A percentile compares a stretch with the other conserved stretches of the same genome.
Evolutionary conservation across 1,140 invertebrate genomes (phyloP).

Genomic region (Zaprionus ghesquierei): DNA sequence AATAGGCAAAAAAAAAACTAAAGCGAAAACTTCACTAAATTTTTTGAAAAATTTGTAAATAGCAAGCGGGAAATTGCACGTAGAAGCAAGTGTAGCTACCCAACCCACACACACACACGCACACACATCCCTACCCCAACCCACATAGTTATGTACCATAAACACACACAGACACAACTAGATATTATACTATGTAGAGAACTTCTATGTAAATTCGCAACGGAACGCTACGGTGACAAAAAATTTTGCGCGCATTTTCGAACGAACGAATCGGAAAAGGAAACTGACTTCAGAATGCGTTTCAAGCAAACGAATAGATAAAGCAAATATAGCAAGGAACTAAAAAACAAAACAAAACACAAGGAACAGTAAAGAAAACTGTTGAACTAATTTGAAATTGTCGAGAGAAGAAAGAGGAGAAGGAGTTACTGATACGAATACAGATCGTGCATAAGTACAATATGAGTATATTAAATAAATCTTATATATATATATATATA

Average conservation of each 20-base stretch:
- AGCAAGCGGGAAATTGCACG: conserved; percentile 36
- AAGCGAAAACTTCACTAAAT: not conserved
- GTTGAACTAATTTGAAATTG: conserved; percentile 20
- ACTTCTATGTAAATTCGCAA: conserved; percentile 62
- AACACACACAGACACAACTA: conserved; percentile 39
- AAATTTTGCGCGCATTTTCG: conserved; percentile 72
- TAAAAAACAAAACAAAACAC: conserved; percentile 35
- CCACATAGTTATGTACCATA: conserved; percentile 13
- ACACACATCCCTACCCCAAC: conserved; percentile 9
- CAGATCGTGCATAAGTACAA: conserved; percentile 52
- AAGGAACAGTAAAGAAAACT: conserved; percentile 1
- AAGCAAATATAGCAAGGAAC: conserved; percentile 49
- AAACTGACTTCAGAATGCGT: conserved; percentile 72
- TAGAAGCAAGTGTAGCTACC: conserved; percentile 54
- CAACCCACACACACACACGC: not conserved
- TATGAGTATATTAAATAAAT: conserved; percentile 12
- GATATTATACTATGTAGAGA: conserved; percentile 41
- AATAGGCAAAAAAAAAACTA: conserved; percentile 20
- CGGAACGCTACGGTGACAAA: conserved; percentile 73
- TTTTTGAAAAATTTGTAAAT: conserved; percentile 52
- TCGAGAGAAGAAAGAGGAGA: no score
- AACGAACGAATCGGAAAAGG: conserved; percentile 53
- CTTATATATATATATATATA: conserved; percentile 22
- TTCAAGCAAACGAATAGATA: conserved; percentile 59
- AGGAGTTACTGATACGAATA: conserved; percentile 32